Evolutionary conservation across 2,888 invertebrate genomes (phyloP).

Genomic region (Thereva nobilitata): DNA sequence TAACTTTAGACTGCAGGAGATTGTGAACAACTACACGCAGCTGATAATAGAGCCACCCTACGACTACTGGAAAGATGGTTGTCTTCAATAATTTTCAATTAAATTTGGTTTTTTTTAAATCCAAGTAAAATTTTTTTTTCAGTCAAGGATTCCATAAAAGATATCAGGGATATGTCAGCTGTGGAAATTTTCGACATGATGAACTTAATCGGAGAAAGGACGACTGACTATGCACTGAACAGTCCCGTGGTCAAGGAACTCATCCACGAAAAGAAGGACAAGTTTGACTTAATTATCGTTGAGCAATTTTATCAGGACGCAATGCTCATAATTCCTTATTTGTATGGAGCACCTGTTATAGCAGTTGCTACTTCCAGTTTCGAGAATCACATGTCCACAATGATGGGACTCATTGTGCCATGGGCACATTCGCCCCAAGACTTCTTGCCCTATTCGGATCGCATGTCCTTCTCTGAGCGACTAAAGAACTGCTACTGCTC

Average conservation of each 20-base stretch:
- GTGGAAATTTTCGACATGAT: slow-evolving; percentile 48
- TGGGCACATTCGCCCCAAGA: slow-evolving; percentile 60
- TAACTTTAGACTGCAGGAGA: slow-evolving; percentile 53
- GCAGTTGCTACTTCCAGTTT: slow-evolving; percentile 57
- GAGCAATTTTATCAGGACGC: slow-evolving; percentile 59
- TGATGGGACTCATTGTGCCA: slow-evolving; percentile 59
- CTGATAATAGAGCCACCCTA: slow-evolving; percentile 51
- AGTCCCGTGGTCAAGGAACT: slow-evolving; percentile 44
- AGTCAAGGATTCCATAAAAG: slow-evolving; percentile 38
- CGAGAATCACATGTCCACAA: slow-evolving; percentile 57
- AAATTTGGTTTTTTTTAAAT: slow-evolving; percentile 3
- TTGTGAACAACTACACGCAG: slow-evolving; percentile 52
- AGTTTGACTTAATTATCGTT: slow-evolving; percentile 57
- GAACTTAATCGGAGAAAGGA: slow-evolving; percentile 48
- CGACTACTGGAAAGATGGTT: slow-evolving; percentile 53
- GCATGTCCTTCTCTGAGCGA: slow-evolving; percentile 60
- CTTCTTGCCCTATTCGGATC: slow-evolving; percentile 54
- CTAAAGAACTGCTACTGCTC: slow-evolving; percentile 59
- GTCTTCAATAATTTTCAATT: neutral
- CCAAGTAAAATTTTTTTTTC: slow-evolving; percentile 41
- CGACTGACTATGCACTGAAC: slow-evolving; percentile 52
- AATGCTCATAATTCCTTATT: slow-evolving; percentile 55
- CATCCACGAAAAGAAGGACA: slow-evolving; percentile 51
- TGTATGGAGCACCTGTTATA: slow-evolving; percentile 55
- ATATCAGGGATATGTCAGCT: slow-evolving; percentile 43